Evolutionary conservation across 2,888 invertebrate species (phyloP).

Genomic region (Muschampia plurimacula): DNA sequence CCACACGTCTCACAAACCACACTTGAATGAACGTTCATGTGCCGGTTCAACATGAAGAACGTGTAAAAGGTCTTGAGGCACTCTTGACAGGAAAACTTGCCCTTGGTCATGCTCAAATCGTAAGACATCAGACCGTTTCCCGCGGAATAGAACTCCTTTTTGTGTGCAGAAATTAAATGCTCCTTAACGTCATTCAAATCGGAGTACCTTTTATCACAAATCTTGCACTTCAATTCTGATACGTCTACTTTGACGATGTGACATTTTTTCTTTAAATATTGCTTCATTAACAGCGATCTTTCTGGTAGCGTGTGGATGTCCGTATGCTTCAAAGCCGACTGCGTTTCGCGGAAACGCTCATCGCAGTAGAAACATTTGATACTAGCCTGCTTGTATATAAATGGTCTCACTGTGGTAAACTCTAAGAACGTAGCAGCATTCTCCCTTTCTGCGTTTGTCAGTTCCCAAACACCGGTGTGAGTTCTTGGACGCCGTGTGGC

Average conservation of each 20-base stretch:
- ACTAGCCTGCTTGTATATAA: slow-evolving; percentile 77
- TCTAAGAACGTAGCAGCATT: slow-evolving; percentile 77
- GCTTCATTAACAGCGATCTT: slow-evolving; percentile 62
- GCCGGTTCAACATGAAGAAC: slow-evolving; percentile 73
- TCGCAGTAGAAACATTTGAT: slow-evolving; percentile 80
- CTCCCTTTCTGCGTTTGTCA: slow-evolving; percentile 76
- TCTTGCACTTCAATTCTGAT: slow-evolving; percentile 69
- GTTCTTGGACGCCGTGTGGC: slow-evolving; percentile 53
- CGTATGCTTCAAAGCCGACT: slow-evolving; percentile 67
- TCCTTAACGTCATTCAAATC: slow-evolving; percentile 71
- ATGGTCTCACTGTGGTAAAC: slow-evolving; percentile 71
- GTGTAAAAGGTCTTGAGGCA: slow-evolving; percentile 74
- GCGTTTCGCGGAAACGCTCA: slow-evolving; percentile 73
- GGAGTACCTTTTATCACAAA: slow-evolving; percentile 71
- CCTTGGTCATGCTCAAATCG: slow-evolving; percentile 63
- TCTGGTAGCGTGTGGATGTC: slow-evolving; percentile 63
- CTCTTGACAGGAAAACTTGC: slow-evolving; percentile 69
- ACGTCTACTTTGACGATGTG: slow-evolving; percentile 78
- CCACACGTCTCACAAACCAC: slow-evolving; percentile 81
- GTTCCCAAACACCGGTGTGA: slow-evolving; percentile 77
- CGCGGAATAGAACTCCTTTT: slow-evolving; percentile 73
- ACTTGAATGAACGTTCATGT: slow-evolving; percentile 78
- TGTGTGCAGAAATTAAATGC: slow-evolving; percentile 65
- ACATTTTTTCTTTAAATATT: slow-evolving; percentile 73
- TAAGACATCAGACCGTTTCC: slow-evolving; percentile 78